phyloP scores from a whole-genome alignment of 2,113 vertebrate genomes.

The Sorex fumeus region DNA sequence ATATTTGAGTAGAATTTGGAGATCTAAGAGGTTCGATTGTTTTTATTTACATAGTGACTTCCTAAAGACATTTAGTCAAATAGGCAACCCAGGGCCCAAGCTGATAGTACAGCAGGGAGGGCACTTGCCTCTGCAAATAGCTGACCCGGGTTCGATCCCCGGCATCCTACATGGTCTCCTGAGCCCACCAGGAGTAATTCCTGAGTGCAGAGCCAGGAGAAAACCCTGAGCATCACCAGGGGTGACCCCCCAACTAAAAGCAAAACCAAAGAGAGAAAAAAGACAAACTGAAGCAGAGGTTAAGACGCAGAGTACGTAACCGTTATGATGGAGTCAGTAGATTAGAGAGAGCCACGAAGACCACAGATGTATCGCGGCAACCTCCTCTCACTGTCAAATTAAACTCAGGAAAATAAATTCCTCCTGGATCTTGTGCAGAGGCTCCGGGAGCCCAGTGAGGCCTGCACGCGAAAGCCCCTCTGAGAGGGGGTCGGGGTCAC shows the following conservation, averaged over 20 bases:
- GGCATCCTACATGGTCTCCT: too few relatives aligned
- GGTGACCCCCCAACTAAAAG: too few relatives aligned
- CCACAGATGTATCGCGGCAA: not conserved
- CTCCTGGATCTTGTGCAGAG: not conserved
- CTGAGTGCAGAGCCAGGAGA: too few relatives aligned
- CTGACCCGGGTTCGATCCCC: too few relatives aligned
- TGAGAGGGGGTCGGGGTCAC: constrained; percentile 64
- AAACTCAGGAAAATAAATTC: constrained; percentile 9
- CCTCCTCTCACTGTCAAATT: constrained; percentile 43
- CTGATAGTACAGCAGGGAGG: too few relatives aligned
- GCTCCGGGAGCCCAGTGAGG: not conserved
- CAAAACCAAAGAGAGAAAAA: too few relatives aligned
- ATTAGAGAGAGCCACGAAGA: not conserved
- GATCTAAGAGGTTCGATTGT: constrained; percentile 23
- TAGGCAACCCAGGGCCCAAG: too few relatives aligned
- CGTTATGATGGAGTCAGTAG: not conserved
- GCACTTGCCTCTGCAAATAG: too few relatives aligned
- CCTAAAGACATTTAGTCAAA: not conserved
- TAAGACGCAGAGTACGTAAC: not conserved
- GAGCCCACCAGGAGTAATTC: too few relatives aligned
- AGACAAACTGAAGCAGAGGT: not conserved
- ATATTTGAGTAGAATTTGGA: constrained; percentile 15
- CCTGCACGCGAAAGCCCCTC: constrained; percentile 38
- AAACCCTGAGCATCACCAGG: too few relatives aligned
- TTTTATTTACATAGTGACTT: not conserved